Conservation (phyloP, 2,888 invertebrate species). For the Balanococcus diminutus region DNA sequence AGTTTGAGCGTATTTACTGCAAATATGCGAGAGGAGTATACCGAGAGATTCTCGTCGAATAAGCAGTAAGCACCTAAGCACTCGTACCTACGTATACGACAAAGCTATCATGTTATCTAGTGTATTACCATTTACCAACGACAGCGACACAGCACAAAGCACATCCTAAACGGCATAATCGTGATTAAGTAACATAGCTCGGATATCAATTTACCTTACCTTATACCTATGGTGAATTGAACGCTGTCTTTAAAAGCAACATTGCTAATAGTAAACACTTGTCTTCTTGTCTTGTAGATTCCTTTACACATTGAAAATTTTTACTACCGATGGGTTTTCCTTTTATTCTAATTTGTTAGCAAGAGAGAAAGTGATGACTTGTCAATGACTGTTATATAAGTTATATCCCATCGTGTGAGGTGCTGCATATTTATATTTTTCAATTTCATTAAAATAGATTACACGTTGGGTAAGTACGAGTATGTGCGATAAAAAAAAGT, state of each 20-base stretch:
- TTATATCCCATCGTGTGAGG: constrained; percentile 14
- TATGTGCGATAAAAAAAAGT: neutral
- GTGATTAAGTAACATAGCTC: constrained; percentile 17
- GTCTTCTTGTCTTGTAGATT: neutral
- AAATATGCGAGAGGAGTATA: neutral
- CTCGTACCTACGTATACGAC: neutral
- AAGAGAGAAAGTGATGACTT: constrained; percentile 33
- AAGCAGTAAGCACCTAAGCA: too few relatives aligned
- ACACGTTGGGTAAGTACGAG: neutral
- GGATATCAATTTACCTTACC: neutral
- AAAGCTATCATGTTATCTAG: neutral
- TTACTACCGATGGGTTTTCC: constrained; percentile 11
- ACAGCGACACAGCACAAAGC: neutral
- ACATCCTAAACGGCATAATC: constrained; percentile 39
- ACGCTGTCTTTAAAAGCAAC: neutral
- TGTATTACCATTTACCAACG: neutral
- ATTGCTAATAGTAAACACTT: constrained; percentile 10
- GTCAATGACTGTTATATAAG: constrained; percentile 8
- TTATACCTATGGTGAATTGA: neutral
- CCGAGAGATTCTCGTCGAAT: too few relatives aligned
- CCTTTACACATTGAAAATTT: neutral
- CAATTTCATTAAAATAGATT: neutral
- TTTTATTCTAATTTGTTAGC: constrained; percentile 34
- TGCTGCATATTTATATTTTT: constrained; percentile 2
- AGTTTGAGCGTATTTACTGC: neutral